Conservation (phyloP, 2,888 invertebrate genomes). For the Lepetodrilus schrolli region DNA sequence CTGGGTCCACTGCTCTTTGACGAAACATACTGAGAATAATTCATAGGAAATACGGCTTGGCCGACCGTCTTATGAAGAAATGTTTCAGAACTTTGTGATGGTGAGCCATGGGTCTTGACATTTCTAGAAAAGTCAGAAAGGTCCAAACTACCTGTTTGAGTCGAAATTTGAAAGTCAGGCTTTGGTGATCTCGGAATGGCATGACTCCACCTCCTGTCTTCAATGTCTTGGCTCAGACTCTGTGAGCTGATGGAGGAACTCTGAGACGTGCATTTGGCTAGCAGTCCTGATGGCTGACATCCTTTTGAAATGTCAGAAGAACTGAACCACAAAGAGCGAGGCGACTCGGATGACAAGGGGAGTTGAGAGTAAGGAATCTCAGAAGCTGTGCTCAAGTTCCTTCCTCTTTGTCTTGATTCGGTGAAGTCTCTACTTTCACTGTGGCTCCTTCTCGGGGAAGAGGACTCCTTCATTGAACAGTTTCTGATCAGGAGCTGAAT, state of each 20-base stretch:
- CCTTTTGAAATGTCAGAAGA: background rate
- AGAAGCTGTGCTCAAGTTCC: background rate
- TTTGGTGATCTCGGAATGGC: background rate
- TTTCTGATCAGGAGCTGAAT: background rate
- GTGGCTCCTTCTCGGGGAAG: slow-evolving; percentile 4
- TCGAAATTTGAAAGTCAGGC: background rate
- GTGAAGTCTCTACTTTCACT: background rate
- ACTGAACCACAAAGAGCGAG: background rate
- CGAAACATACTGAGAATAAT: background rate
- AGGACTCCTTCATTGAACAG: background rate
- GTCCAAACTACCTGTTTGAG: background rate
- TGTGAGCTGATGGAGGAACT: background rate
- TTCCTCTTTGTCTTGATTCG: background rate
- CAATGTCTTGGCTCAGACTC: background rate
- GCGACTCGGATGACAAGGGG: background rate
- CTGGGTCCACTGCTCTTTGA: background rate
- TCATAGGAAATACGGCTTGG: background rate
- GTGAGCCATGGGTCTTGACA: no score
- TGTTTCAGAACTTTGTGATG: background rate
- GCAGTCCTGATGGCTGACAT: background rate
- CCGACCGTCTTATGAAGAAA: background rate
- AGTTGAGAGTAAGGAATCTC: background rate
- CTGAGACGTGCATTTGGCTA: background rate
- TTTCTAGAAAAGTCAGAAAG: no score
- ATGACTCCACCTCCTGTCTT: background rate